These are phyloP conservation scores for Pristis pectinata DNA, from an alignment of 2,797 vertebrate genomes.

Conservation along the genomic window DNA sequence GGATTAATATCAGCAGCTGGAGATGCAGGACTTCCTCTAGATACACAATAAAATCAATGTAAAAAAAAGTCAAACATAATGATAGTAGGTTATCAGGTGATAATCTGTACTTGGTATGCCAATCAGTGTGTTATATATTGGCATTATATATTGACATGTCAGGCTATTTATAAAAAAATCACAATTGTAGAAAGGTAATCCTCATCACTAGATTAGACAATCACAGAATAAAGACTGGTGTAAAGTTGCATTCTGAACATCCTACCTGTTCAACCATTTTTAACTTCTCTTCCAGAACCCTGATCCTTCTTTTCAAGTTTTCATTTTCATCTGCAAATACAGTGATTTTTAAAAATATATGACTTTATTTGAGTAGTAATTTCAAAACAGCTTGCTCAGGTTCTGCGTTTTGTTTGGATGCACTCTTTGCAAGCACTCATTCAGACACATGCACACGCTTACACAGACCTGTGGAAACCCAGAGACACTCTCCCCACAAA, in stretches of 20 bases:
- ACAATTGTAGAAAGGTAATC: not conserved
- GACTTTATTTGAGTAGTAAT: not conserved
- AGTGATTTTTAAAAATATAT: not conserved
- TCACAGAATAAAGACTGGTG: not conserved
- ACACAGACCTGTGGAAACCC: no score
- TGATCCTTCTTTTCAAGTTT: slow-evolving; percentile 50
- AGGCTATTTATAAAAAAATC: not conserved
- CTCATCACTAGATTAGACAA: not conserved
- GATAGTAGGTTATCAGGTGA: not conserved
- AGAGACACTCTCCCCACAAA: no score
- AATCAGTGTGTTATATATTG: not conserved
- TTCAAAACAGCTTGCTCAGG: not conserved
- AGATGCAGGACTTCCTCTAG: not conserved
- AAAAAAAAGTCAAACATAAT: not conserved
- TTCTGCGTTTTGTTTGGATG: no score
- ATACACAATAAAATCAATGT: not conserved
- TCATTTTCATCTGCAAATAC: slow-evolving; percentile 58
- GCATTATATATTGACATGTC: not conserved
- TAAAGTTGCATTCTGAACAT: not conserved
- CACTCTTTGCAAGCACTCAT: no score
- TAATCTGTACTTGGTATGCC: not conserved
- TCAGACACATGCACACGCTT: no score
- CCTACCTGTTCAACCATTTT: slow-evolving; percentile 53
- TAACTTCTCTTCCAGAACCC: slow-evolving; percentile 52
- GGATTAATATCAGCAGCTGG: not conserved